Percentiles rank a stretch among this genome's conserved stretches.
Evolutionary conservation across 2,797 vertebrate species (phyloP).

Genomic region (Protosalanx chinensis): DNA sequence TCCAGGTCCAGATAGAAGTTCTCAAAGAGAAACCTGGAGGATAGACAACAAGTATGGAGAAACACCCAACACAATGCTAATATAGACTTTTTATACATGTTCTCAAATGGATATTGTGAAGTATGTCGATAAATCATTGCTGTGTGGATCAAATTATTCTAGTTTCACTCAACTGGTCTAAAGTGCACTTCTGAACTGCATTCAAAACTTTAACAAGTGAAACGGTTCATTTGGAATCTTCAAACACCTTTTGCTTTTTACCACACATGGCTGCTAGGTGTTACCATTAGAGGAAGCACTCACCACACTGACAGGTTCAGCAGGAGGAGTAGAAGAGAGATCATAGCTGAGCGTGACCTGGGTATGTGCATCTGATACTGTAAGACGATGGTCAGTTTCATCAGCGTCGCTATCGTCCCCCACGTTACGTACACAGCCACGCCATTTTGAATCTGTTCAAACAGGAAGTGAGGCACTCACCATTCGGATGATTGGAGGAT

Average conservation of each 20-base stretch:
- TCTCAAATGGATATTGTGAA: neutral
- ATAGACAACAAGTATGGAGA: conserved; percentile 10
- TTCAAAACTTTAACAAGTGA: too few species aligned
- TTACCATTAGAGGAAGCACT: conserved; percentile 12
- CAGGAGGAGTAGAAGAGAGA: conserved; percentile 60
- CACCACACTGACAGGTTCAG: conserved; percentile 61
- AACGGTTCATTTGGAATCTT: too few species aligned
- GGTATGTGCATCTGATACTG: conserved; percentile 53
- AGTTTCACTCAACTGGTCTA: neutral
- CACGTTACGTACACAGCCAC: conserved; percentile 67
- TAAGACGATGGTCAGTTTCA: conserved; percentile 72
- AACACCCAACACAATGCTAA: neutral
- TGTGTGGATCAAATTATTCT: neutral
- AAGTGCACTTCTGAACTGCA: neutral
- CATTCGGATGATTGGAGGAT: neutral
- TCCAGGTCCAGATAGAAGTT: conserved; percentile 73
- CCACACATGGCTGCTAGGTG: too few species aligned
- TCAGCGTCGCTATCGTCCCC: conserved; percentile 66
- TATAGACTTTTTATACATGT: too few species aligned
- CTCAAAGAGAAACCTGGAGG: conserved; percentile 75
- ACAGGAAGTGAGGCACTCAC: neutral
- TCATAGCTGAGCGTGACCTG: conserved; percentile 43
- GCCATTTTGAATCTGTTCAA: conserved; percentile 77
- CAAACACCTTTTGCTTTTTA: too few species aligned
- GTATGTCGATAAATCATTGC: neutral